phyloP scores from a whole-genome alignment of 2,113 vertebrate genomes.

The Lagopus leucura region DNA sequence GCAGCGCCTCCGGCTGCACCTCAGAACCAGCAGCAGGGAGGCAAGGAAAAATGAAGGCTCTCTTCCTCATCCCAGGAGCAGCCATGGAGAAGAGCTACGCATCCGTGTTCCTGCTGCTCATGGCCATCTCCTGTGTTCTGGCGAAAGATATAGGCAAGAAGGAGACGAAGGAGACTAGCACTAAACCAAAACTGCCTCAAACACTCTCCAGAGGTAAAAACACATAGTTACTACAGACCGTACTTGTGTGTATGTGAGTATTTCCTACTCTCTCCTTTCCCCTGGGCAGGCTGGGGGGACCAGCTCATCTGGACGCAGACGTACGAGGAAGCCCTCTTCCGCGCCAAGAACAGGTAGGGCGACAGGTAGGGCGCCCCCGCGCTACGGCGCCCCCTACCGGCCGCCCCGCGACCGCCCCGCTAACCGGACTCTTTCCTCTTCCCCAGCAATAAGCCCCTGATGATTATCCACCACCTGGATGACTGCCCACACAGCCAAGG shows the following conservation, averaged over 20 bases:
- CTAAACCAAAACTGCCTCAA: slow-evolving; percentile 82
- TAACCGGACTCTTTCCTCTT: slow-evolving; percentile 23
- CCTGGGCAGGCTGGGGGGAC: slow-evolving; percentile 91
- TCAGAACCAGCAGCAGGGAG: neutral
- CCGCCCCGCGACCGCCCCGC: fast-evolving
- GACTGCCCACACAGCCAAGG: slow-evolving; percentile 93
- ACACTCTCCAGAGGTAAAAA: slow-evolving; percentile 92
- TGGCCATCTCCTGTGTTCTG: slow-evolving; percentile 78
- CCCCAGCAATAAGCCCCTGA: slow-evolving; percentile 91
- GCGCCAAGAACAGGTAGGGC: slow-evolving; percentile 83
- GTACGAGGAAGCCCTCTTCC: slow-evolving; percentile 91
- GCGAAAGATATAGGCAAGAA: slow-evolving; percentile 81
- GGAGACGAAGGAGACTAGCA: slow-evolving; percentile 60
- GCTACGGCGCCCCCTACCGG: fast-evolving
- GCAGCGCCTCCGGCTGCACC: neutral
- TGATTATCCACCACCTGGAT: slow-evolving; percentile 93
- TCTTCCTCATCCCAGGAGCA: slow-evolving; percentile 26
- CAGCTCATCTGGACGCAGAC: slow-evolving; percentile 95
- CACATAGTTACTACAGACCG: neutral
- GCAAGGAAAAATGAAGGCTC: fast-evolving
- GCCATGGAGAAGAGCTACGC: slow-evolving; percentile 82
- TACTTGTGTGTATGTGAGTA: neutral
- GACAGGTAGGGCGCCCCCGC: slow-evolving; percentile 70
- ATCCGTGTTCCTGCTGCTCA: slow-evolving; percentile 82
- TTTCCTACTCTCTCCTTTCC: neutral